Evolutionary conservation across 2,113 vertebrate genomes (phyloP).

Genomic region (Corvus hawaiiensis): DNA sequence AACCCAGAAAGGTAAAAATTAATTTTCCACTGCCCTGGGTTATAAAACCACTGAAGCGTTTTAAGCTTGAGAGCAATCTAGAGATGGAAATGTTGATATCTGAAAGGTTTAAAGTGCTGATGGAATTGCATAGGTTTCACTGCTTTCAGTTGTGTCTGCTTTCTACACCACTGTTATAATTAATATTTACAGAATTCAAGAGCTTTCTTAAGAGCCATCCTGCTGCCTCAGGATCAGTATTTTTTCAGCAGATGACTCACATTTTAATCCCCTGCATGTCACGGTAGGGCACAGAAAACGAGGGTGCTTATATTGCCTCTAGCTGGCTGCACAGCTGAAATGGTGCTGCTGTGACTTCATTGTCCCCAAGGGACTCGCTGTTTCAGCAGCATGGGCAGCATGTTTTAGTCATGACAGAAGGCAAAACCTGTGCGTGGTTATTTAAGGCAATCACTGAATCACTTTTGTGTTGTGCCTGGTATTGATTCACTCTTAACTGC

Average conservation of each 20-base stretch:
- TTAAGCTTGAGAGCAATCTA: neutral
- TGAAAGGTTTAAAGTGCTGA: neutral
- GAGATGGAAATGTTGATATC: neutral
- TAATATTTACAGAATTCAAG: neutral
- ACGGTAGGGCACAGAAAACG: neutral
- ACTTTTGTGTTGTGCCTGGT: neutral
- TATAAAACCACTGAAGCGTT: neutral
- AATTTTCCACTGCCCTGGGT: neutral
- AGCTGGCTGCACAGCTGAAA: neutral
- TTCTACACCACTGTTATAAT: neutral
- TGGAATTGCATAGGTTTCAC: neutral
- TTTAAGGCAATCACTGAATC: constrained; percentile 24
- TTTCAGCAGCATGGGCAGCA: neutral
- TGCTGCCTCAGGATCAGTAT: neutral
- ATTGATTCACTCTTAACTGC: neutral
- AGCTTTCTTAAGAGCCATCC: neutral
- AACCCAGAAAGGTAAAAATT: neutral
- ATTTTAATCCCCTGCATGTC: neutral
- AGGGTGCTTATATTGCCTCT: neutral
- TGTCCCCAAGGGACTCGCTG: neutral
- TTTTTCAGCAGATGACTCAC: neutral
- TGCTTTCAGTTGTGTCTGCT: neutral
- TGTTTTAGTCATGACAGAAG: neutral
- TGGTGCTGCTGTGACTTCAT: neutral
- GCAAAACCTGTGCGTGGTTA: neutral